Base-by-base conservation (phyloP, 1,140 invertebrate species). In the Acyrthosiphon pisum region DNA sequence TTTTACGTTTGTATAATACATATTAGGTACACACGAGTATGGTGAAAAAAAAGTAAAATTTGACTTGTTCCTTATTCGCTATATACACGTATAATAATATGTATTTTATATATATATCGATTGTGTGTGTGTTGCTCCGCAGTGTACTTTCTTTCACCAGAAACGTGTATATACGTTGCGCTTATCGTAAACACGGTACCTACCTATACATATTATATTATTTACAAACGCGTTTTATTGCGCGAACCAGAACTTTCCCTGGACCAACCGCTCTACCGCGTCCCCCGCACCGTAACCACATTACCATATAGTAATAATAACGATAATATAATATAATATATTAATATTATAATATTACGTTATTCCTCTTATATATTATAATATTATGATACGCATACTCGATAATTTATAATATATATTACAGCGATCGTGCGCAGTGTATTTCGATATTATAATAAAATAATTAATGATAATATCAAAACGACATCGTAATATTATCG, bases 181-280 rank as follows among this genome's bases (percentile, higher is more conserved):
- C 30, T 68, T 68, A 68, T 68, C 60, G 30, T 68, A 41, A 83
- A 83, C 23, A 83, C 6, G 2, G 9, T 37, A 81, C 14, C 14
- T 35, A 20, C 6, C 2, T 81, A 81, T 35, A 35, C 26, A 81
- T 81, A 81, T 41, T 83, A 84, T 84, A 84, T 44, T 84, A 84
- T 44, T 26, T 44, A 84, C 83, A 83, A 83, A 83, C 81, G 81
- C 81, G 81, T 83, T 83, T 83, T 83, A 44, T 84, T 84, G 37
- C 37, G 83, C 83, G 37, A 41, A 84, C 83, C 83, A 41, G 83
- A 44, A 84, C 83, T 84, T 84, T 84, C 83, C 83, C 83, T 44
- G 37, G 37, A 84, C 83, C 83, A 41, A 84, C 83, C 83, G 37
- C 83, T 84, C 37, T 84, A 37, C 83, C 60, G 14, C 83, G 37